Conservation (phyloP, 2,113 vertebrate genomes). For the Fukomys damarensis region DNA sequence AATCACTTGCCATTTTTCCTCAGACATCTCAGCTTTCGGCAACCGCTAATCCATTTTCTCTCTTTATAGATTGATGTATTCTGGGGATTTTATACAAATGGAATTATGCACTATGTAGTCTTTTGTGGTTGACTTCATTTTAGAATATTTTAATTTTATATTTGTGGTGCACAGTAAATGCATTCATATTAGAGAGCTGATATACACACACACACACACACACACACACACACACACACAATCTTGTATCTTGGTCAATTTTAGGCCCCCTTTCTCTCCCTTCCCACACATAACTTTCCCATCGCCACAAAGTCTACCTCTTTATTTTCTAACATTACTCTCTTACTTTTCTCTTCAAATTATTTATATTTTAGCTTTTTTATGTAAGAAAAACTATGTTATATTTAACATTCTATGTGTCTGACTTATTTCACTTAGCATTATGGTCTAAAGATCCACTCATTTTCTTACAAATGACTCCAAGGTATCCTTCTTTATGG, state of each 20-base stretch:
- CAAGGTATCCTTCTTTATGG: neutral
- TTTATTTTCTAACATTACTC: neutral
- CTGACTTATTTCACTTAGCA: neutral
- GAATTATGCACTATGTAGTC: no score
- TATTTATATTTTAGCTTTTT: neutral
- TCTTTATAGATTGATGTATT: neutral
- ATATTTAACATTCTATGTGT: neutral
- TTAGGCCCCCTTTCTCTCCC: neutral
- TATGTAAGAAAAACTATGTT: neutral
- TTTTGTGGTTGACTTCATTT: no score
- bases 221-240: no score
- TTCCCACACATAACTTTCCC: neutral
- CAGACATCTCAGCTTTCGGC: neutral
- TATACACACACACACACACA: neutral
- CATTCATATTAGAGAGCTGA: neutral
- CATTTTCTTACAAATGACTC: neutral
- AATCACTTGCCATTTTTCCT: neutral
- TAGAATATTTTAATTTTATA: no score
- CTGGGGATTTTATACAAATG: neutral
- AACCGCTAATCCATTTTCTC: neutral
- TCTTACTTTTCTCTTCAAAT: neutral
- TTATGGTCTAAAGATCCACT: neutral
- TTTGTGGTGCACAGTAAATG: neutral
- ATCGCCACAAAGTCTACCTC: neutral
- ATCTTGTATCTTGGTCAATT: neutral